A percentile compares a stretch with the other conserved stretches of the same genome.
Evolutionary conservation across 1,140 invertebrate genomes (phyloP).

Genomic region (Mamestra configurata): DNA sequence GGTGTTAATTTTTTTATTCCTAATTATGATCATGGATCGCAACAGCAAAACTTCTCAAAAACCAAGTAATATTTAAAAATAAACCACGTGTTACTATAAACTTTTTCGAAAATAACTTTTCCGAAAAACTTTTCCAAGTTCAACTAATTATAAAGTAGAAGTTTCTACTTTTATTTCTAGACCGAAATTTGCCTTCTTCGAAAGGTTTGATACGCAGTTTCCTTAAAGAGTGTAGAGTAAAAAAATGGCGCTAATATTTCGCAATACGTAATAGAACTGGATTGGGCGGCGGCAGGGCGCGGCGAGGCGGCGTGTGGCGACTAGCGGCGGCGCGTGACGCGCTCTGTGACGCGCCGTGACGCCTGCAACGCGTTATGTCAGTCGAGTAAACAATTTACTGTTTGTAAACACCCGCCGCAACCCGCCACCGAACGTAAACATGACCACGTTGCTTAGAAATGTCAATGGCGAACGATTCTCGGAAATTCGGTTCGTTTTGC

Average conservation of each 20-base stretch:
- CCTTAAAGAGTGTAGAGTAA: slow-evolving; percentile 21
- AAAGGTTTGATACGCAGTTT: slow-evolving; percentile 12
- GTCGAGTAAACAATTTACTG: slow-evolving; percentile 79
- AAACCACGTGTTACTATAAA: too few relatives aligned
- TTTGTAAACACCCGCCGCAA: slow-evolving; percentile 79
- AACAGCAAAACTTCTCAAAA: neutral
- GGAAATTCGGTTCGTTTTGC: slow-evolving; percentile 50
- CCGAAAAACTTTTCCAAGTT: too few relatives aligned
- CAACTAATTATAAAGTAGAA: neutral
- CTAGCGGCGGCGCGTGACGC: slow-evolving; percentile 64
- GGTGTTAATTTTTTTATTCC: slow-evolving; percentile 19
- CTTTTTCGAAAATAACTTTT: too few relatives aligned
- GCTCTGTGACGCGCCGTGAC: slow-evolving; percentile 71
- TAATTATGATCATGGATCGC: slow-evolving; percentile 19
- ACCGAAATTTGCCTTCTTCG: neutral
- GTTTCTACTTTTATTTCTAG: neutral
- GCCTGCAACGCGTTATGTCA: slow-evolving; percentile 68
- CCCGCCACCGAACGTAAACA: slow-evolving; percentile 75
- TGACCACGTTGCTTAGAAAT: slow-evolving; percentile 72
- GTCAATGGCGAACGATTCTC: slow-evolving; percentile 68
- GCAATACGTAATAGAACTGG: slow-evolving; percentile 76
- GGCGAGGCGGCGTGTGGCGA: slow-evolving; percentile 59
- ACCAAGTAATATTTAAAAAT: neutral
- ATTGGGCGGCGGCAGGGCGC: slow-evolving; percentile 68
- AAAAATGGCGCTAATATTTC: slow-evolving; percentile 54